Percentiles rank a stretch among this genome's conserved stretches.
These are phyloP conservation scores for Epiblema foenella DNA, from an alignment of 2,888 invertebrate species.

Conservation along the genomic window DNA sequence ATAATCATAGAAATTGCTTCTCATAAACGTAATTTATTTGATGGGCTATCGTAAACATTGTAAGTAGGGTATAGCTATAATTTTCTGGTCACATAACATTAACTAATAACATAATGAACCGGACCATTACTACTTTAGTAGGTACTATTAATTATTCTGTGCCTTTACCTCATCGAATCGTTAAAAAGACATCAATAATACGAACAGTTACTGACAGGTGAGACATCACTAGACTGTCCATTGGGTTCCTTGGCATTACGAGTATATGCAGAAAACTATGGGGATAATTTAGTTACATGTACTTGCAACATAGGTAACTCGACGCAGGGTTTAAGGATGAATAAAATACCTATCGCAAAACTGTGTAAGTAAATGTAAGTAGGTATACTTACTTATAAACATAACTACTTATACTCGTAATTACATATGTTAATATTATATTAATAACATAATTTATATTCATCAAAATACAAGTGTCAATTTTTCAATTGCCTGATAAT, in stretches of 20 bases:
- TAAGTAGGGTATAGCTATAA: neutral
- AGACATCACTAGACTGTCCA: neutral
- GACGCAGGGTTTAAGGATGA: neutral
- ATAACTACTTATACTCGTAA: no score
- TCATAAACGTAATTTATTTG: slow-evolving; percentile 4
- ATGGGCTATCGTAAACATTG: slow-evolving; percentile 4
- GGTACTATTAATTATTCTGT: no score
- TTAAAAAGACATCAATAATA: neutral
- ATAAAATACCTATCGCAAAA: neutral
- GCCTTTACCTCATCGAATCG: neutral
- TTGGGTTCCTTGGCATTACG: neutral
- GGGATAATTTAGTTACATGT: no score
- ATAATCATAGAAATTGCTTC: neutral
- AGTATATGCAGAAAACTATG: no score
- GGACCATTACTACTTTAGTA: no score
- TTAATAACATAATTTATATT: no score
- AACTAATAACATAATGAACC: slow-evolving; percentile 17
- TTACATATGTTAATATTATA: no score
- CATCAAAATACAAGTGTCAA: no score
- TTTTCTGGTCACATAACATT: slow-evolving; percentile 12
- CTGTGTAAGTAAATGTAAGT: no score
- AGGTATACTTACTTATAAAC: no score
- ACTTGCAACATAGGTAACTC: neutral
- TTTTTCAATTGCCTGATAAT: no score
- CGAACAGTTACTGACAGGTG: neutral